Base-by-base conservation (phyloP, 2,113 vertebrate species). In the Oriolus oriolus region DNA sequence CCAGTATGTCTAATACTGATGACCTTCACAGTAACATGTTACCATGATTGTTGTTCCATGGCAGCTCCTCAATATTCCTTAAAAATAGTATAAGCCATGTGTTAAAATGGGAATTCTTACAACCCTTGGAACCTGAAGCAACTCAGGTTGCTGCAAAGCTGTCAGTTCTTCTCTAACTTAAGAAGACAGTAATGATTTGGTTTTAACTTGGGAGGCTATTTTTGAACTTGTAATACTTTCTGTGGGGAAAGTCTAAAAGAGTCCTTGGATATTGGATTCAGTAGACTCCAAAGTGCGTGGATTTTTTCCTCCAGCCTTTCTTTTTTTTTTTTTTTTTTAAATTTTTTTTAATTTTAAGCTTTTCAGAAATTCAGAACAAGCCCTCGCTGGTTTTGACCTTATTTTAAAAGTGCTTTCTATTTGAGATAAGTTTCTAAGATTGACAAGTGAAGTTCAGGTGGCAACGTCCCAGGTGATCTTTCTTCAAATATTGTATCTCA, bases 401-500 rank as follows among this genome's bases (percentile, higher is more conserved):
- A 70, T 35, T 92, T 90, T 31, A 64, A 42, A 85, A 75, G 35
- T 26, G 1, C 39, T 93, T 94, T 85, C 39, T 63, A 13, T 77
- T 86, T 7, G 5, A 91, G 70, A 64, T 83, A 37, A 64, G 66
- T 91, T 89, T 88, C 39, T 60, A 17, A 85, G 49, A 81, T 76
- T 95, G 86, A 86, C 50, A 60, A 50, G 39, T 65, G 75, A 87
- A 89, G 61, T 94, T 94, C 66, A 79, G 56, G 33, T 77, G 64
- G 37, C 41, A 82, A 53, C 85, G 66, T 94, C 64, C 60, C 61
- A 74, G 44, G 33, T 93, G 93, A 79, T 95, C 82, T 87, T 92
- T 91, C 73, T 87, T 93, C 85, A 96, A 84, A 95, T 90, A 90
- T n/a, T 80, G 35, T 74, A 76, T 77, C 64, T 86, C 54, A 56